These are phyloP conservation scores for Kryptolebias marmoratus DNA, from an alignment of 2,113 vertebrate species.

Conservation along the genomic window DNA sequence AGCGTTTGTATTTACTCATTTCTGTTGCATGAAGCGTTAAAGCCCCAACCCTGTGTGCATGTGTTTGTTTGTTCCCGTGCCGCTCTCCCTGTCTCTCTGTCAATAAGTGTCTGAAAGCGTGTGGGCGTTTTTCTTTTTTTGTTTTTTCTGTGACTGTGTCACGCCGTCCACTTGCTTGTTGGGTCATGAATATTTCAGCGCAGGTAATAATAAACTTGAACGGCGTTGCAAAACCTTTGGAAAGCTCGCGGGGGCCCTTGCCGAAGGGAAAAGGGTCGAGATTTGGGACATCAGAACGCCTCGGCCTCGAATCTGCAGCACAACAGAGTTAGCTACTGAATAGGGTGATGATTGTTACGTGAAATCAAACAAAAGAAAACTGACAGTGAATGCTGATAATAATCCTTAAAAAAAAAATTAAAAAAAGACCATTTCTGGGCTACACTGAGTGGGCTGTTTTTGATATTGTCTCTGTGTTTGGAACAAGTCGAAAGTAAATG, in stretches of 20 bases:
- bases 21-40: slow-evolving; percentile 57
- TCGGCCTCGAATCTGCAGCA: slow-evolving; percentile 14
- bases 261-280: slow-evolving; percentile 13
- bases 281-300: slow-evolving; percentile 5
- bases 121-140: background rate
- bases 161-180: slow-evolving; percentile 38
- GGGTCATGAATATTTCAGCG: slow-evolving; percentile 36
- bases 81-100: slow-evolving; percentile 31
- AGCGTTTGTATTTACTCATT: slow-evolving; percentile 53
- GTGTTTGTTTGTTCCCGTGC: slow-evolving; percentile 29
- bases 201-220: slow-evolving; percentile 57
- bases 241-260: slow-evolving; percentile 6
- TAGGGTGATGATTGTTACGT: slow-evolving; percentile 31
- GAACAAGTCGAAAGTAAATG: slow-evolving; percentile 8
- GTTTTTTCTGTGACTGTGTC: slow-evolving; percentile 27
- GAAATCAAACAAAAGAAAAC: slow-evolving; percentile 4
- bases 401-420: background rate
- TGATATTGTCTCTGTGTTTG: slow-evolving; percentile 14
- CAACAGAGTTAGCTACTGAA: slow-evolving; percentile 35
- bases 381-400: slow-evolving; percentile 3
- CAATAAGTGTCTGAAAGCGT: slow-evolving; percentile 26
- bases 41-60: slow-evolving; percentile 28
- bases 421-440: slow-evolving; percentile 6
- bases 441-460: slow-evolving; percentile 34
- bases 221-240: slow-evolving; percentile 29